Percentiles rank a stretch among this genome's conserved stretches.
phyloP scores from a whole-genome alignment of 2,797 vertebrate genomes.

The Propithecus deckenii region DNA sequence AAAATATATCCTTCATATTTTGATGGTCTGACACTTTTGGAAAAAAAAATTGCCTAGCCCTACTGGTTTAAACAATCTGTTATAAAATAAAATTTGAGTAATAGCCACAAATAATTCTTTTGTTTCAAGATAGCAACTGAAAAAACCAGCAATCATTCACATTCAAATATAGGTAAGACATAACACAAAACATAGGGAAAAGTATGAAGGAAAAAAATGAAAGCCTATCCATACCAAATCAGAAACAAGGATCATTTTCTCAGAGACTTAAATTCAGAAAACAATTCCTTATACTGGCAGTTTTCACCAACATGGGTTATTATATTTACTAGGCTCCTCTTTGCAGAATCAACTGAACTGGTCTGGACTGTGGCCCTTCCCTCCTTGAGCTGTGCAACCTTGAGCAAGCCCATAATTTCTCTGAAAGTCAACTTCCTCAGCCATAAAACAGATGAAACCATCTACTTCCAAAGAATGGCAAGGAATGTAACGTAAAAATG shows the following conservation, averaged over 20 bases:
- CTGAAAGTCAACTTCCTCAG: conserved; percentile 41
- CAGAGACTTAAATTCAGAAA: conserved; percentile 1
- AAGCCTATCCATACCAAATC: background rate
- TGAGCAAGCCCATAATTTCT: background rate
- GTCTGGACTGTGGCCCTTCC: background rate
- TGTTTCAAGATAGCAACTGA: conserved; percentile 5
- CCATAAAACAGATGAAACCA: background rate
- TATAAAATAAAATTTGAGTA: conserved; percentile 29
- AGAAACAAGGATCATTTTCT: background rate
- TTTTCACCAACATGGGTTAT: background rate
- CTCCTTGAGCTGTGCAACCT: background rate
- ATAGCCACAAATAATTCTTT: conserved; percentile 29
- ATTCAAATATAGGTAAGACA: background rate
- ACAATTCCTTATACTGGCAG: background rate
- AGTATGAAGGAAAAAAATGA: background rate
- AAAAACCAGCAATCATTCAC: conserved; percentile 22
- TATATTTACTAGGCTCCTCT: background rate
- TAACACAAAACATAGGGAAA: background rate
- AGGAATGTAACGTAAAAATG: conserved; percentile 15
- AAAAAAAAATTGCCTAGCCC: conserved; percentile 18
- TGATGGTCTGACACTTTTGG: conserved; percentile 2
- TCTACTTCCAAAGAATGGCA: background rate
- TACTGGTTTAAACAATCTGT: background rate
- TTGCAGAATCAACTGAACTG: background rate
- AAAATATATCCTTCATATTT: conserved; percentile 40